phyloP scores from a whole-genome alignment of 2,113 vertebrate genomes.

The Oreotragus oreotragus region DNA sequence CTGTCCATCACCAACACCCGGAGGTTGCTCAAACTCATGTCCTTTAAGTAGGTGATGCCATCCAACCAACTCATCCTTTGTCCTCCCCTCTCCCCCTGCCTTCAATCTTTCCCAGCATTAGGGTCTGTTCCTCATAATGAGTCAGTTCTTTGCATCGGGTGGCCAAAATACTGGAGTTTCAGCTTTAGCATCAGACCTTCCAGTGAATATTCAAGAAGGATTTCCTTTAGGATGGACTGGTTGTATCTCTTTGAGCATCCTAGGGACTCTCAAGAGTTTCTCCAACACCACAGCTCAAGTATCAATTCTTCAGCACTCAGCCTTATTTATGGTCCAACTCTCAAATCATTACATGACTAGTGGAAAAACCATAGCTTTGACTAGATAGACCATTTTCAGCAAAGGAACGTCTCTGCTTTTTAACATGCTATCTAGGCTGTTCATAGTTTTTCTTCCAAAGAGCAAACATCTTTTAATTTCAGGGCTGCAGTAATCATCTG shows the following conservation, averaged over 20 bases:
- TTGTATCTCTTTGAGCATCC: background rate
- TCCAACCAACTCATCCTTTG: background rate
- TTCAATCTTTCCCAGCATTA: background rate
- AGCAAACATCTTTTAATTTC: background rate
- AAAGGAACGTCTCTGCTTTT: background rate
- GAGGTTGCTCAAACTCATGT: background rate
- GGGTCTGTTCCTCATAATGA: background rate
- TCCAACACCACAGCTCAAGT: background rate
- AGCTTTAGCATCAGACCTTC: background rate
- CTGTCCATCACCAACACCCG: fast-evolving
- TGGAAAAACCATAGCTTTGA: background rate
- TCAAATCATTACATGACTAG: background rate
- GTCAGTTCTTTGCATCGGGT: background rate
- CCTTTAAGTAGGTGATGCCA: background rate
- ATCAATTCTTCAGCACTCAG: background rate
- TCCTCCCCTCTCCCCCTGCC: background rate
- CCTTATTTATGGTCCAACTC: background rate
- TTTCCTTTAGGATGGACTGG: background rate
- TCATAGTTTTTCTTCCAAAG: background rate
- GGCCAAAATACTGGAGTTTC: background rate
- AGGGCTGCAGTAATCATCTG: background rate
- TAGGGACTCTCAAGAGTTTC: background rate
- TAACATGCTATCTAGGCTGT: background rate
- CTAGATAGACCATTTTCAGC: background rate
- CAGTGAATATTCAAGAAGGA: background rate